A percentile compares a stretch with the other conserved stretches of the same genome.
These are phyloP conservation scores for Channallabes apus DNA, from an alignment of 2,797 vertebrate species.

Conservation along the genomic window DNA sequence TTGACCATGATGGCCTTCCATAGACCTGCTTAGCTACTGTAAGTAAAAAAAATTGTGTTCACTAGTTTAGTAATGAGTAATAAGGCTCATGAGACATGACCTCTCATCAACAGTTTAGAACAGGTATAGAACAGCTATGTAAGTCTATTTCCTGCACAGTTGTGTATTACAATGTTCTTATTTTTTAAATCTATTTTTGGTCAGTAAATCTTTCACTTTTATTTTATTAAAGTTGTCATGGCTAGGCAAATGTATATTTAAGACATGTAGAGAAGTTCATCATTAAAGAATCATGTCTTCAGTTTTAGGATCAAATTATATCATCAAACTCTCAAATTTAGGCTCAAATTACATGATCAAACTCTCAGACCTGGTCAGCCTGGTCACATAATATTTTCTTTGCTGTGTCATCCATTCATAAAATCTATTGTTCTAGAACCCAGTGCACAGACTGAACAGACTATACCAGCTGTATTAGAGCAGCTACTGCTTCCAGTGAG, in stretches of 20 bases:
- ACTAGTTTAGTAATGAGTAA: constrained; percentile 46
- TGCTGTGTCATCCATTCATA: constrained; percentile 56
- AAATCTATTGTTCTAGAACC: constrained; percentile 72
- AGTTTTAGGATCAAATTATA: background rate
- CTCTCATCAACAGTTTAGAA: constrained; percentile 43
- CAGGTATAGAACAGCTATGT: constrained; percentile 63
- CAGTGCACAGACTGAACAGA: constrained; percentile 75
- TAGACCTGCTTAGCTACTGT: background rate
- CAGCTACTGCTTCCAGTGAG: constrained; percentile 61
- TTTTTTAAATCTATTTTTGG: background rate
- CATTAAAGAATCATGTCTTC: background rate
- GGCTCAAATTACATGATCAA: background rate
- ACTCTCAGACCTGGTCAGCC: background rate
- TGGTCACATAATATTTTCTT: constrained; percentile 38
- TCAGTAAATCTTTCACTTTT: background rate
- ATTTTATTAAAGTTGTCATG: background rate
- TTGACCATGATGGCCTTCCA: constrained; percentile 19
- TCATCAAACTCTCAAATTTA: background rate
- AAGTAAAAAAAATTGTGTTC: constrained; percentile 41
- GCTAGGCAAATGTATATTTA: background rate
- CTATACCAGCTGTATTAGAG: constrained; percentile 72
- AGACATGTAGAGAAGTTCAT: background rate
- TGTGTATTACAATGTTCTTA: no score
- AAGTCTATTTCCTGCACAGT: background rate
- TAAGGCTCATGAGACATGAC: constrained; percentile 60